phyloP scores from a whole-genome alignment of 2,113 vertebrate genomes.

The Mugil cephalus region DNA sequence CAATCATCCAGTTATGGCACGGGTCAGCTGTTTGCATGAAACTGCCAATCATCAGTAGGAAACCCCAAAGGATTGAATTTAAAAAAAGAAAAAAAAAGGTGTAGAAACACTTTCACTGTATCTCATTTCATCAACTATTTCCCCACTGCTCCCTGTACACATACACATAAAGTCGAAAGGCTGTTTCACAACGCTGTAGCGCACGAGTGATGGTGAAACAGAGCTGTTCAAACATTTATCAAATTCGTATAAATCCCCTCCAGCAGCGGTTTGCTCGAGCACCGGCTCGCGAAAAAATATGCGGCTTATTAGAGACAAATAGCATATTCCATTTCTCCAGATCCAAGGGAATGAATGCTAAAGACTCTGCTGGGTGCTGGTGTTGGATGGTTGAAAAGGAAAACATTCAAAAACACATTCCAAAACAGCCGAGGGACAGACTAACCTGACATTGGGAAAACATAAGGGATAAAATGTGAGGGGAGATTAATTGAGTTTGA shows the following conservation, averaged over 20 bases:
- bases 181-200: constrained; percentile 55
- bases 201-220: constrained; percentile 60
- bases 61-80: constrained; percentile 28
- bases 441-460: constrained; percentile 37
- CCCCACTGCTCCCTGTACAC: constrained; percentile 59
- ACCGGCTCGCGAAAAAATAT: constrained; percentile 42
- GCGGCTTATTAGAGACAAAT: constrained; percentile 62
- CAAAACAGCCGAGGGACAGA: constrained; percentile 55
- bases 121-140: constrained; percentile 64
- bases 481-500: constrained; percentile 44
- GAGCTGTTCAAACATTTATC: constrained; percentile 52
- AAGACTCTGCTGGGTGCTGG: constrained; percentile 60
- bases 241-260: constrained; percentile 59
- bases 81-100: too few species aligned
- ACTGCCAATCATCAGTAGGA: constrained; percentile 51
- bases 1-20: constrained; percentile 38
- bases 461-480: constrained; percentile 40
- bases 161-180: constrained; percentile 52
- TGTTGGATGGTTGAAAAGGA: constrained; percentile 39
- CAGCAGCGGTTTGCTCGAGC: constrained; percentile 29
- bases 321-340: constrained; percentile 32
- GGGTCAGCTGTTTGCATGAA: constrained; percentile 38
- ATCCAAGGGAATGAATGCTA: constrained; percentile 38
- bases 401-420: constrained; percentile 58
- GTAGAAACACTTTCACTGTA: constrained; percentile 47